These are phyloP conservation scores for Riptortus pedestris DNA, from an alignment of 1,140 invertebrate species.

Conservation along the genomic window DNA sequence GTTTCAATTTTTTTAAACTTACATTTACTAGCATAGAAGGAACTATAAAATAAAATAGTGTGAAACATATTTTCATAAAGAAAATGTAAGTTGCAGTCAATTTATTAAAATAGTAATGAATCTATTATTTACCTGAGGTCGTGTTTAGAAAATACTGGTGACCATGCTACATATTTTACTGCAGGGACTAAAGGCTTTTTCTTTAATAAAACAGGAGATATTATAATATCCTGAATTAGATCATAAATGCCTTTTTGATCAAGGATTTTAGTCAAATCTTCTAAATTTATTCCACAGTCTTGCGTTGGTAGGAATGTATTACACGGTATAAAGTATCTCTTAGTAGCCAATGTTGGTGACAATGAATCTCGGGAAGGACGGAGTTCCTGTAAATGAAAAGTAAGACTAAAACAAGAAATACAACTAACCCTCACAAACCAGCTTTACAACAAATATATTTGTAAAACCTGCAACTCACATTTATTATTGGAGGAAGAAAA, in stretches of 20 bases:
- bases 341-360: not conserved
- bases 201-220: not conserved
- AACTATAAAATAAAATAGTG: too few relatives aligned
- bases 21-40: too few relatives aligned
- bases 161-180: not conserved
- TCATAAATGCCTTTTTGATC: not conserved
- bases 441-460: too few relatives aligned
- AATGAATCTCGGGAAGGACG: not conserved
- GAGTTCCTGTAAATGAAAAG: not conserved
- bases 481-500: too few relatives aligned
- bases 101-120: too few relatives aligned
- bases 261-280: not conserved
- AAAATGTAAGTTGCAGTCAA: too few relatives aligned
- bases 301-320: not conserved
- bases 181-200: not conserved
- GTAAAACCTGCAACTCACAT: too few relatives aligned
- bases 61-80: too few relatives aligned
- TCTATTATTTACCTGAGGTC: too few relatives aligned
- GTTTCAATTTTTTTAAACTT: too few relatives aligned
- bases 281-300: not conserved
- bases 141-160: not conserved
- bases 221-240: not conserved
- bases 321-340: not conserved
- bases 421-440: too few relatives aligned
- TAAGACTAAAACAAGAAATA: constrained; percentile 36